Base-by-base conservation (phyloP, 2,797 vertebrate genomes). In the Meriones psammophilus region DNA sequence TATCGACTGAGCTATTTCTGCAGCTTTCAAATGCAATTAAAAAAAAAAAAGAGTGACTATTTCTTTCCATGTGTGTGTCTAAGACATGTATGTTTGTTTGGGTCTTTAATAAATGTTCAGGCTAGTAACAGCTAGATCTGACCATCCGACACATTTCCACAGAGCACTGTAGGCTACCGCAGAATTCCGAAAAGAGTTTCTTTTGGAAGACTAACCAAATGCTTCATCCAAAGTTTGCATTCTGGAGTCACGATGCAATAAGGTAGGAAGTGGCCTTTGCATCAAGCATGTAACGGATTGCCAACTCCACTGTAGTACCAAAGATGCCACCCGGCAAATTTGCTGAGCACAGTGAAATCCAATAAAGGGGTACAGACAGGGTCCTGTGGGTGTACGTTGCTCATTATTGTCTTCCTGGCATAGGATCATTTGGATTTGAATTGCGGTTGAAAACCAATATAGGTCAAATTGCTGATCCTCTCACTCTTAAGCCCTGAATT, bases 171-270 rank as follows among this genome's bases (percentile, higher is more conserved):
- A 80, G n/a, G 36, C 15, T 1, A 74, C 36, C 3, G 2, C 36
- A 81, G n/a, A 62, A n/a, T 78, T 95, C 91, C 33, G 8, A n/a
- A 89, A 89, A 33, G 36, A 56, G 9, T 84, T 84, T 62, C 58
- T 84, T 94, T 80, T 77, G 28, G 81, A 64, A 13, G 77, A 89
- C 58, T 84, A 39, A 73, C 28, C 89, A 89, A 92, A 54, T 64
- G 20, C 39, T 10, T 88, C 18, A 18, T 26, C 18, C 30, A 88
- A 58, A 60, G 26, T 58, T 13, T 30, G 39, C 69, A 36, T 77
- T 87, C 71, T 78, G 46, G 50, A n/a, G 39, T 30, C 68, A 71
- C 8, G 4, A 12, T 6, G 60, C 12, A 64, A 62, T 20, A 36
- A 91, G 68, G 33, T 36, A n/a, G 15, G 83, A 84, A 33, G 8